Evolutionary conservation across 2,888 invertebrate species (phyloP), one percentile per base, ranked within the genome.

Genomic region (Drosophila emarginata): DNA sequence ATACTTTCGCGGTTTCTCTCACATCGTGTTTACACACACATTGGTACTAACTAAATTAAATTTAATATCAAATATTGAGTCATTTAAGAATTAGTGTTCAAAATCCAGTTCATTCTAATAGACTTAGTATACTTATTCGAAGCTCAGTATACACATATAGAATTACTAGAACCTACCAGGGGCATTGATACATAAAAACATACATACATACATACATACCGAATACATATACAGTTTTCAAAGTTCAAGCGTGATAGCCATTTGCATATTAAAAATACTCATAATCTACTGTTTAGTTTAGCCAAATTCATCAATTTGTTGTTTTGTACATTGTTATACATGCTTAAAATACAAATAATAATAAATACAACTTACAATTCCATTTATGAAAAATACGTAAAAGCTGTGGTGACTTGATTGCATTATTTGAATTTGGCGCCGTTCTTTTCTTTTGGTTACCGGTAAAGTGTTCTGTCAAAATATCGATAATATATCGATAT

Each of bases 271-370:
- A 39, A 61, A 63, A 57, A 67, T 63, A 76, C 61, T 71, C 53
- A 67, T 78, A 71, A 76, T 67, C 62, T 76, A 67, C 66, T 58
- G 73, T 77, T 82, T 83, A 83, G 82, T 79, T 83, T 86, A 84
- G 84, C 79, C 72, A 80, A 85, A 78, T 86, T 81, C 72, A 81
- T 74, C 74, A 64, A 83, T 77, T 79, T 86, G 86, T 85, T 85
- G 80, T 81, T 85, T 86, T 85, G 81, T 85, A 85, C 83, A 84
- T 85, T 85, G 86, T 85, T 85, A 86, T 83, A 78, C 80, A 77
- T 76, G 84, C 82, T 83, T 77, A 82, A 71, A 36, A 76, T 72
- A 76, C 45, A 70, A 73, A 76, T 62, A 45, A 64, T 36, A 78
- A 83, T 79, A 79, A 79, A 81, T 74, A 67, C 68, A 61, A 50